phyloP scores from a whole-genome alignment of 2,113 vertebrate genomes.

The Motacilla alba region DNA sequence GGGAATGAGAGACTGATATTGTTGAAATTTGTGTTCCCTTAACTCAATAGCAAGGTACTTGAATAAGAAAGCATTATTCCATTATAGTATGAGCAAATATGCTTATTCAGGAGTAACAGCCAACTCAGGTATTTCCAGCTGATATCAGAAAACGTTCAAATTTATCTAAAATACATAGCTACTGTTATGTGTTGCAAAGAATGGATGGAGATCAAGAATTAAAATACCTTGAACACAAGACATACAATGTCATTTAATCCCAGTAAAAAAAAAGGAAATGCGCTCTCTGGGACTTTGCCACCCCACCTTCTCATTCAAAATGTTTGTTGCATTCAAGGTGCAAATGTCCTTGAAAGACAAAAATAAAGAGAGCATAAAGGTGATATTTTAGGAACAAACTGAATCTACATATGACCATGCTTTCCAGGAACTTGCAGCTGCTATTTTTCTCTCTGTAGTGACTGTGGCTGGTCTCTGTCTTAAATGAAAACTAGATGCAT shows the following conservation, averaged over 20 bases:
- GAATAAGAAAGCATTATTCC: not conserved
- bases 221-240: not conserved
- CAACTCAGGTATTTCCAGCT: not conserved
- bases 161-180: slow-evolving; percentile 40
- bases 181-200: not conserved
- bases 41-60: not conserved
- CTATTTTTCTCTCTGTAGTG: not conserved
- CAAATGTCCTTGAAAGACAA: not conserved
- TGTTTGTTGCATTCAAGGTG: not conserved
- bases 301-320: not conserved
- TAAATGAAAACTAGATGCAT: not conserved
- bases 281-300: not conserved
- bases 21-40: not conserved
- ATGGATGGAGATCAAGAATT: not conserved
- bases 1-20: not conserved
- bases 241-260: slow-evolving; percentile 12
- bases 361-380: not conserved
- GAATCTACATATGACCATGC: not conserved
- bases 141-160: not conserved
- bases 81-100: not conserved
- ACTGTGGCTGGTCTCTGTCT: not conserved
- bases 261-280: not conserved
- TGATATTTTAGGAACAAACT: not conserved
- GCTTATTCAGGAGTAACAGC: not conserved
- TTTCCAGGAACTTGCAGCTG: slow-evolving; percentile 15